These are phyloP conservation scores for Hedya salicella DNA, from an alignment of 2,888 invertebrate genomes.

Conservation along the genomic window DNA sequence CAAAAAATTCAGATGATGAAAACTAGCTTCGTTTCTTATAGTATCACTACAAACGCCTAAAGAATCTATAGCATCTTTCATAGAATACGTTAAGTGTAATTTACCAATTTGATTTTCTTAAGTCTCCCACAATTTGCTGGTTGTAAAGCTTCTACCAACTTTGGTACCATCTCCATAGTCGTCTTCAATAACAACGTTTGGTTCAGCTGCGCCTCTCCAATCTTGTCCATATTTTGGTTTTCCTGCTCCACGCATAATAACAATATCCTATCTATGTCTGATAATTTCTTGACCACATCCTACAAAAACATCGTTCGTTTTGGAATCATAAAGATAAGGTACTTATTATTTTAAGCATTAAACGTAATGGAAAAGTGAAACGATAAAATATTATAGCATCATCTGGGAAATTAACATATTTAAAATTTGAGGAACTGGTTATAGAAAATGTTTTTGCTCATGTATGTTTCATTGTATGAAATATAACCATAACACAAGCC, in stretches of 20 bases:
- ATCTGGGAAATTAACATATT: neutral
- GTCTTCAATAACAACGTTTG: conserved; percentile 91
- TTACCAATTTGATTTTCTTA: conserved; percentile 85
- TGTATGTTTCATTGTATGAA: too few relatives aligned
- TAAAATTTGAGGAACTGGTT: too few relatives aligned
- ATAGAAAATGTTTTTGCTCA: too few relatives aligned
- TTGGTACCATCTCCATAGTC: conserved; percentile 89
- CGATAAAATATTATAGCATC: too few relatives aligned
- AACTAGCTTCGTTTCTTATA: too few relatives aligned
- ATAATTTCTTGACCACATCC: conserved; percentile 87
- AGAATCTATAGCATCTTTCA: too few relatives aligned
- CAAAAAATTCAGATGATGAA: too few relatives aligned
- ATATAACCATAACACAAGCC: too few relatives aligned
- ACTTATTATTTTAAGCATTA: neutral
- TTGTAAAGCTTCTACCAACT: conserved; percentile 85
- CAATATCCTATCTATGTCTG: conserved; percentile 92
- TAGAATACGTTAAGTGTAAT: too few relatives aligned
- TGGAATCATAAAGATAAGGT: conserved; percentile 27
- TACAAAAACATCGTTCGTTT: conserved; percentile 58
- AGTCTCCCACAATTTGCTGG: conserved; percentile 83
- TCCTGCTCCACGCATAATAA: conserved; percentile 79
- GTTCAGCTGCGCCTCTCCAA: conserved; percentile 91
- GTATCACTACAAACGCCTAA: too few relatives aligned
- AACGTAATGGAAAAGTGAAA: neutral
- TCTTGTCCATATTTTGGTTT: conserved; percentile 78